Percentiles rank a stretch among this genome's conserved stretches.
phyloP scores from a whole-genome alignment of 1,140 invertebrate genomes.

The Dendrolimus punctatus region DNA sequence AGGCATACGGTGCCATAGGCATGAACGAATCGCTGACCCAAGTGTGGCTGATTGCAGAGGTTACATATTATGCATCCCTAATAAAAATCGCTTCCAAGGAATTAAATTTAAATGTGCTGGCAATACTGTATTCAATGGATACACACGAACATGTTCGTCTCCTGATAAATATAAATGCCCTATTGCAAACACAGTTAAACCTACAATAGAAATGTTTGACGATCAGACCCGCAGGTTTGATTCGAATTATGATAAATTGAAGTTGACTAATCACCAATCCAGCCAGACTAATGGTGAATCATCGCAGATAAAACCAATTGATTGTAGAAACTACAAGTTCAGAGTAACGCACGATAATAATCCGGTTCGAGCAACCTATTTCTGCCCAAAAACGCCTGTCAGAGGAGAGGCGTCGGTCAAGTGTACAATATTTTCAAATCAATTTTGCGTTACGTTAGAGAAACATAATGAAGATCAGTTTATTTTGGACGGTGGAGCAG shows the following conservation, averaged over 20 bases:
- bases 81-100: constrained; percentile 54
- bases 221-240: constrained; percentile 24
- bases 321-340: constrained; percentile 62
- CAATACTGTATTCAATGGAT: constrained; percentile 57
- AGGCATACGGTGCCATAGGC: constrained; percentile 39
- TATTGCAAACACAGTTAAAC: constrained; percentile 25
- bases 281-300: background rate
- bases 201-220: constrained; percentile 17
- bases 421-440: constrained; percentile 62
- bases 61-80: constrained; percentile 59
- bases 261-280: background rate
- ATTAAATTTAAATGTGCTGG: constrained; percentile 61
- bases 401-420: constrained; percentile 30
- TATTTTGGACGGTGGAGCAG: constrained; percentile 28
- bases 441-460: constrained; percentile 57
- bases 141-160: constrained; percentile 45
- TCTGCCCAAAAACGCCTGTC: constrained; percentile 45
- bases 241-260: background rate
- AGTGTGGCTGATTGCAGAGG: constrained; percentile 56
- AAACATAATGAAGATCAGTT: constrained; percentile 51
- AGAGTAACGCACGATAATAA: constrained; percentile 42
- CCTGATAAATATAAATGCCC: constrained; percentile 53
- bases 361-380: constrained; percentile 42
- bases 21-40: constrained; percentile 53
- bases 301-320: constrained; percentile 23